Base-by-base conservation (phyloP, 2,888 invertebrate genomes). In the Portevinia maculata region DNA sequence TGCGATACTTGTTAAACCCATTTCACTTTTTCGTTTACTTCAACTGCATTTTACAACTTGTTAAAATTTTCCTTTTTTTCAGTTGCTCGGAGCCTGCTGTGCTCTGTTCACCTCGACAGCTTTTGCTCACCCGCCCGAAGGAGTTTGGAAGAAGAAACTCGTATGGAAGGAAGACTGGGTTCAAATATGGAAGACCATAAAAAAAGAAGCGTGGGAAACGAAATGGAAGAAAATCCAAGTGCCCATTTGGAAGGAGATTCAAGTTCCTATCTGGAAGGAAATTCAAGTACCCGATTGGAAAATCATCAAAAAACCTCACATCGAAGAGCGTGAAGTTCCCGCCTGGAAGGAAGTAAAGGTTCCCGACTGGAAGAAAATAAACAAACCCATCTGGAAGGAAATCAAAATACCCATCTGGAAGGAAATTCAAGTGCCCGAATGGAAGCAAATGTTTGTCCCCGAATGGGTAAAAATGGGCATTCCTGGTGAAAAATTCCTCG, bases 101-200 rank as follows among this genome's bases (percentile, higher is more conserved):
- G 88, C 88, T 88, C 87, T 89, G 46, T 85, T 89, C 75, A 85
- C 88, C 70, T 88, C 89, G 85, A 85, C 88, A 74, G 87, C 88
- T 62, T 87, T 86, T 71, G 90, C 90, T 73, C 90, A 90, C 87
- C 90, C 90, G 32, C 94, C 94, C 78, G 91, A 93, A 87, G 96
- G 96, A 76, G 93, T 94, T 85, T 96, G 95, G 95, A 94, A 96
- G 89, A 96, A 96, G 90, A 96, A 96, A 89, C 92, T 96, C 50
- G 93, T 93, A 28, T 96, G 96, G 96, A 96, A 96, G 90, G 94
- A 95, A 78, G 95, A 96, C 85, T 96, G 95, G 95, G 88, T 89
- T 3, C 89, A 90, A 84, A 88, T 95, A 28, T 95, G 94, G 94
- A 95, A 95, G 89, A 93, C 93, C 0, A 93, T 95, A 48, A 95